Evolutionary conservation across 2,888 invertebrate species (phyloP).

Genomic region (Cephus spinipes): DNA sequence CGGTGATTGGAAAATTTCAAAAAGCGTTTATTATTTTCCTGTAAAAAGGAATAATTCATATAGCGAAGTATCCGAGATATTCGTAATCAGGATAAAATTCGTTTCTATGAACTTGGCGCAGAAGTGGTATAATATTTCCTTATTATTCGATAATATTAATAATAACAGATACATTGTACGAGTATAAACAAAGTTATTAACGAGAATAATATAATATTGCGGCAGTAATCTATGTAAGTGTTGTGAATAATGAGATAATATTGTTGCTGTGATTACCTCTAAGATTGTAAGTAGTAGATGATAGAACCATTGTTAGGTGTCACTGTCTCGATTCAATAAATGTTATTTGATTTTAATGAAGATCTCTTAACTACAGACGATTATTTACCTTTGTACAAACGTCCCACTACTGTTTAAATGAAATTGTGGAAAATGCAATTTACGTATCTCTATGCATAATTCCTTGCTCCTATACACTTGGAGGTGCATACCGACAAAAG

Average conservation of each 20-base stretch:
- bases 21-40: not conserved
- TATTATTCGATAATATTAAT: slow-evolving; percentile 55
- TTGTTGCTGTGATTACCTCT: slow-evolving; percentile 68
- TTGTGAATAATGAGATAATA: slow-evolving; percentile 68
- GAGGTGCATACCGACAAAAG: not conserved
- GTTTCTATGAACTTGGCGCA: not conserved
- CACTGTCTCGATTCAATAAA: slow-evolving; percentile 66
- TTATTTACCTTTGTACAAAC: not conserved
- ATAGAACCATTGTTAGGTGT: slow-evolving; percentile 65
- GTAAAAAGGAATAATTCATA: slow-evolving; percentile 1
- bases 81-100: not conserved
- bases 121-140: slow-evolving; percentile 23
- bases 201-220: slow-evolving; percentile 63
- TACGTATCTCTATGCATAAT: not conserved
- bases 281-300: slow-evolving; percentile 66
- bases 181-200: slow-evolving; percentile 62
- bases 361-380: not conserved
- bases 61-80: not conserved
- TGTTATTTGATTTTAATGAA: slow-evolving; percentile 65
- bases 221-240: slow-evolving; percentile 67
- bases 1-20: not conserved
- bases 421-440: not conserved
- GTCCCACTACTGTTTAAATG: not conserved
- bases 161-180: slow-evolving; percentile 58
- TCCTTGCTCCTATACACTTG: not conserved